Evolutionary conservation across 2,797 vertebrate genomes (phyloP).

Genomic region (Perodicticus potto): DNA sequence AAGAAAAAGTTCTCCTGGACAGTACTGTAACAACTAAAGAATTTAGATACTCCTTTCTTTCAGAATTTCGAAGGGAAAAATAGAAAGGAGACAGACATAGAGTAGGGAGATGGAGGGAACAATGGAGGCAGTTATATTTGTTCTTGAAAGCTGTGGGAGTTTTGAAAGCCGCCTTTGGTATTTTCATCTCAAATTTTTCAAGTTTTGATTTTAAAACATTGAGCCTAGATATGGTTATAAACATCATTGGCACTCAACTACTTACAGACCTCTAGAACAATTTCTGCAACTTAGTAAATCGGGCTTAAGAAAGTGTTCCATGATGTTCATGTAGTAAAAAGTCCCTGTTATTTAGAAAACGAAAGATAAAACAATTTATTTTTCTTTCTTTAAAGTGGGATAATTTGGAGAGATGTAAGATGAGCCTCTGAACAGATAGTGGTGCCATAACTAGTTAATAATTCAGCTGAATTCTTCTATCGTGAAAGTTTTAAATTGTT

Average conservation of each 20-base stretch:
- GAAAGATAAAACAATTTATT: not conserved
- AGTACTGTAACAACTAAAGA: not conserved
- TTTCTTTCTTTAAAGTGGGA: constrained; percentile 14
- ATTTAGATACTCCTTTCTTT: not conserved
- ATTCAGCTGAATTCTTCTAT: constrained; percentile 1
- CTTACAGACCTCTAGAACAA: not conserved
- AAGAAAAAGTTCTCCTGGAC: not conserved
- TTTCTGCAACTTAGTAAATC: not conserved
- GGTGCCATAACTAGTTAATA: not conserved
- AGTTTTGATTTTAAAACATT: constrained; percentile 56
- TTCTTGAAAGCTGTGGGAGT: not conserved
- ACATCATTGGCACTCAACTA: not conserved
- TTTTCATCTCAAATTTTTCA: constrained; percentile 49
- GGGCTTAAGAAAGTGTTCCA: not conserved
- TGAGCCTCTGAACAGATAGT: not conserved
- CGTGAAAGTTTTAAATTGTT: not conserved
- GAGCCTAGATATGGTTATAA: not conserved
- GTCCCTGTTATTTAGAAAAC: not conserved
- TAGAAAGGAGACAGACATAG: not conserved
- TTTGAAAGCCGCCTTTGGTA: not conserved
- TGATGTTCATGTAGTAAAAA: not conserved
- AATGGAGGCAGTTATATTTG: constrained; percentile 1
- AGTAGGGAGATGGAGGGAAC: not conserved
- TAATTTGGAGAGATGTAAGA: constrained; percentile 8
- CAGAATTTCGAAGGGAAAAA: not conserved